These are phyloP conservation scores for Pachypanchax playfairii DNA, from an alignment of 2,113 vertebrate genomes.

Conservation along the genomic window DNA sequence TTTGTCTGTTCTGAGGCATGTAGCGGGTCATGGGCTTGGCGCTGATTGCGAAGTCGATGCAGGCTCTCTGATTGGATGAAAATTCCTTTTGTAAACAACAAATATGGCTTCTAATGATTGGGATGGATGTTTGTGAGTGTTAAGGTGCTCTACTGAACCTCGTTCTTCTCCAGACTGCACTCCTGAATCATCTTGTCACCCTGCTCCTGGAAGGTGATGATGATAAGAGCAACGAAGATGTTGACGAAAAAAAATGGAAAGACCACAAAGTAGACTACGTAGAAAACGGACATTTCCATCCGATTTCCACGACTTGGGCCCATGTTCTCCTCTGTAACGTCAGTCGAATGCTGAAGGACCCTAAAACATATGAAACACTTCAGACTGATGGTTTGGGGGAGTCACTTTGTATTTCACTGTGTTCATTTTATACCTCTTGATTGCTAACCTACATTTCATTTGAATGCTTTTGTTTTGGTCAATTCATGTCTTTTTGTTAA, in stretches of 20 bases:
- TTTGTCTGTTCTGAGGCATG: slow-evolving; percentile 98
- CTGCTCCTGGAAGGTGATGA: slow-evolving; percentile 99
- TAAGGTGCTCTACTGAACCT: slow-evolving; percentile 85
- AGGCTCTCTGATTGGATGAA: slow-evolving; percentile 86
- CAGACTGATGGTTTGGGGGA: background rate
- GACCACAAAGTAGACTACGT: slow-evolving; percentile 98
- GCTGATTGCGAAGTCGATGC: slow-evolving; percentile 97
- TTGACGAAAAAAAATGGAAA: slow-evolving; percentile 99
- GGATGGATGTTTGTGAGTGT: background rate
- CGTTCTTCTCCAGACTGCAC: slow-evolving; percentile 96
- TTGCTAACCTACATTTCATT: too few relatives aligned
- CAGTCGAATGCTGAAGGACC: slow-evolving; percentile 96
- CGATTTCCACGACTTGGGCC: slow-evolving; percentile 96
- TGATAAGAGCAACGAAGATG: slow-evolving; percentile 98
- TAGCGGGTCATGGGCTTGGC: slow-evolving; percentile 97
- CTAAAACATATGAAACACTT: slow-evolving; percentile 63
- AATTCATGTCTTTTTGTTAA: too few relatives aligned
- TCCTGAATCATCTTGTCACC: slow-evolving; percentile 99
- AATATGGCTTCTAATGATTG: background rate
- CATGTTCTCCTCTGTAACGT: slow-evolving; percentile 94
- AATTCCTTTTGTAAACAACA: background rate
- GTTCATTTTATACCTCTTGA: too few relatives aligned
- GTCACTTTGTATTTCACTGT: too few relatives aligned
- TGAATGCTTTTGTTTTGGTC: too few relatives aligned
- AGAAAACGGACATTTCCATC: slow-evolving; percentile 99